These are phyloP conservation scores for Lagorchestes hirsutus DNA, from an alignment of 2,797 vertebrate species.

Conservation along the genomic window DNA sequence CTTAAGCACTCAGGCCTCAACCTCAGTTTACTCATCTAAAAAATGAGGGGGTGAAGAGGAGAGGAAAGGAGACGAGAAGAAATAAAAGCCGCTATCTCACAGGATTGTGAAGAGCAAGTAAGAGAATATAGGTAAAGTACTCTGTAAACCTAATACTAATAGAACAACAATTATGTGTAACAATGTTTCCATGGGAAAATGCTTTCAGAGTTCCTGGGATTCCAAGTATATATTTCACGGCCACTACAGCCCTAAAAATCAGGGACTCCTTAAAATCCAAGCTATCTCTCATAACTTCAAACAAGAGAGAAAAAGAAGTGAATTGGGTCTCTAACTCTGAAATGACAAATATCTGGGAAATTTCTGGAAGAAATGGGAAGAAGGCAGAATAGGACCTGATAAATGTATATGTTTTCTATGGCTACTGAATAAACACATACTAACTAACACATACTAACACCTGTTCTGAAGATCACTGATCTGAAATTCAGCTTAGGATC, in stretches of 20 bases:
- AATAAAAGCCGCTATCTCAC: not conserved
- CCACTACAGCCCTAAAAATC: not conserved
- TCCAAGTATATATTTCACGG: not conserved
- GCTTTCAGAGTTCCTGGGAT: slow-evolving; percentile 18
- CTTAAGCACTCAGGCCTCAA: not conserved
- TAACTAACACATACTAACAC: not conserved
- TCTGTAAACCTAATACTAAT: not conserved
- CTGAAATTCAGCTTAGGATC: not conserved
- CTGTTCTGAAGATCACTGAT: not conserved
- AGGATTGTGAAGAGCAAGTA: not conserved
- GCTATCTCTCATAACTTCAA: not conserved
- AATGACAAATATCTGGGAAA: not conserved
- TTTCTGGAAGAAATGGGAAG: not conserved
- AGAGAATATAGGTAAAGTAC: not conserved
- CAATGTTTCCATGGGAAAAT: slow-evolving; percentile 21
- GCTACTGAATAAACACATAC: not conserved
- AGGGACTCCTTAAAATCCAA: not conserved
- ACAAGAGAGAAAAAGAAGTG: not conserved
- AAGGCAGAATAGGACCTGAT: not conserved
- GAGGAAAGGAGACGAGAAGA: not conserved
- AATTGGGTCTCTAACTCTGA: not conserved
- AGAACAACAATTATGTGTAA: not conserved
- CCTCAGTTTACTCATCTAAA: not conserved
- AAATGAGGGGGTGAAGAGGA: not conserved
- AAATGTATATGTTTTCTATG: not conserved